Evolutionary conservation across 2,797 vertebrate species (phyloP).

Genomic region (Tachyglossus aculeatus): DNA sequence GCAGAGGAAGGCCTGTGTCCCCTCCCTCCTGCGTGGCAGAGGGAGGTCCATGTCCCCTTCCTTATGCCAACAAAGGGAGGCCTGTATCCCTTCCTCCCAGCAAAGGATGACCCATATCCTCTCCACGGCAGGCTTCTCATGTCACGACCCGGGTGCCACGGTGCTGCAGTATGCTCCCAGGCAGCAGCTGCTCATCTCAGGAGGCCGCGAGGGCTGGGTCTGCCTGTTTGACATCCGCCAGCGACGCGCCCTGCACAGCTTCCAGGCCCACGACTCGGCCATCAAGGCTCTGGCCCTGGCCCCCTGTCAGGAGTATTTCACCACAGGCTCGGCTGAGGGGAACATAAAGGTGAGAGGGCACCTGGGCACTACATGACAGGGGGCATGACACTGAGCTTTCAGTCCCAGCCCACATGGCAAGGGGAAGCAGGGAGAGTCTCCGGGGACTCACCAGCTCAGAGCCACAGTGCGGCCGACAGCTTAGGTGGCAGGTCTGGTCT

Average conservation of each 20-base stretch:
- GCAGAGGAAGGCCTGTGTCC: too few species aligned
- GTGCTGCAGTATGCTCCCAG: slow-evolving; percentile 95
- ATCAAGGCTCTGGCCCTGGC: slow-evolving; percentile 93
- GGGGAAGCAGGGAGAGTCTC: too few species aligned
- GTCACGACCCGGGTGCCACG: slow-evolving; percentile 95
- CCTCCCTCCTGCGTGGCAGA: too few species aligned
- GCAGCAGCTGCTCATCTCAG: slow-evolving; percentile 93
- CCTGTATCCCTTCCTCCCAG: too few species aligned
- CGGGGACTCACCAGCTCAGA: too few species aligned
- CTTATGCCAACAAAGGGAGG: too few species aligned
- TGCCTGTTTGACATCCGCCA: slow-evolving; percentile 96
- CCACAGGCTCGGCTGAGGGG: slow-evolving; percentile 95
- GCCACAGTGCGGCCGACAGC: too few species aligned
- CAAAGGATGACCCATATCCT: neutral
- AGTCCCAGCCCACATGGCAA: too few species aligned
- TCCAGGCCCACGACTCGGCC: slow-evolving; percentile 96
- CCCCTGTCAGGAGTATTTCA: slow-evolving; percentile 91
- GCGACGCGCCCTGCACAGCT: slow-evolving; percentile 91
- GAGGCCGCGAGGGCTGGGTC: slow-evolving; percentile 91
- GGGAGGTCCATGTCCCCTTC: too few species aligned
- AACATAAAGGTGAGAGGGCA: slow-evolving; percentile 99
- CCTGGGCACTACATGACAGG: too few species aligned
- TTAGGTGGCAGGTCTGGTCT: too few species aligned
- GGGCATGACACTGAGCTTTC: too few species aligned
- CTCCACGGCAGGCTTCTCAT: slow-evolving; percentile 85